phyloP scores from a whole-genome alignment of 2,113 vertebrate species.

The Ctenodactylus gundi region DNA sequence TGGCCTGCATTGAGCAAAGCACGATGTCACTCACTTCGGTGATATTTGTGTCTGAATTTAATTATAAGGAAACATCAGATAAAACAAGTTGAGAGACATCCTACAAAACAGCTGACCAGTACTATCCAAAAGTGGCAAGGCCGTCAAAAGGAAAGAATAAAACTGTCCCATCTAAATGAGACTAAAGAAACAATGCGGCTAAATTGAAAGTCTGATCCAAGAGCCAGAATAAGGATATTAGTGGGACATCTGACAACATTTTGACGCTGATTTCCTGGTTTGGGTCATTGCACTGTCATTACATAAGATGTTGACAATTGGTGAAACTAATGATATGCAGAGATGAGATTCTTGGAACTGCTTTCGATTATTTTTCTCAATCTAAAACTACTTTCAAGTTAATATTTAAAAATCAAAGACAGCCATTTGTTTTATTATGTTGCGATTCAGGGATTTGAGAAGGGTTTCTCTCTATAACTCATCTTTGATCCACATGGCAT shows the following conservation, averaged over 20 bases:
- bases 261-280: neutral
- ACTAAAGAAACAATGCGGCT: neutral
- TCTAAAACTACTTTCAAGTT: conserved; percentile 22
- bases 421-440: conserved; percentile 26
- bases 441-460: neutral
- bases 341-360: neutral
- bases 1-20: neutral
- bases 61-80: neutral
- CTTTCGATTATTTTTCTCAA: conserved; percentile 38
- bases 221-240: neutral
- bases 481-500: neutral
- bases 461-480: neutral
- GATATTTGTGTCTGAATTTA: neutral
- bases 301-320: neutral
- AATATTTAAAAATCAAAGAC: neutral
- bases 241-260: neutral
- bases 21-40: neutral
- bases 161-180: neutral
- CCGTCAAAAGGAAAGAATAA: neutral
- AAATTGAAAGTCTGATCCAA: neutral
- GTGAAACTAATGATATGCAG: neutral
- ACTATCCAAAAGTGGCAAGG: neutral
- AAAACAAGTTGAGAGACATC: neutral
- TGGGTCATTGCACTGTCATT: neutral
- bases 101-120: neutral